A percentile compares a stretch with the other conserved stretches of the same genome.
These are phyloP conservation scores for Drosophila pseudoananassae DNA, from an alignment of 1,140 invertebrate species.

Conservation along the genomic window DNA sequence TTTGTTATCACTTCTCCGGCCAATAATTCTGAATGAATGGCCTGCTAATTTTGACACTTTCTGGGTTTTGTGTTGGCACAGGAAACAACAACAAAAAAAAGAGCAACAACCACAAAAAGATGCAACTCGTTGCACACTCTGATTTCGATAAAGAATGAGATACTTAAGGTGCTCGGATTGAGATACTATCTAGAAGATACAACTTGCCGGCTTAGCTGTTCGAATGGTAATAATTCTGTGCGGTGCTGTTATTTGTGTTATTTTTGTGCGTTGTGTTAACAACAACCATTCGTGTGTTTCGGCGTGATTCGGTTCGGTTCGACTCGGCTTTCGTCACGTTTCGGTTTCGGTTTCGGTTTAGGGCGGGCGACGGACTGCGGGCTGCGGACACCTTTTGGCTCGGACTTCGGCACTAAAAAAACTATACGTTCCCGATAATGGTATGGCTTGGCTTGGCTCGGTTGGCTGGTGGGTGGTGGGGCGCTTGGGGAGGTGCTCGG, in stretches of 20 bases:
- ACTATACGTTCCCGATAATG: not conserved
- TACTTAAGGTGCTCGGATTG: not conserved
- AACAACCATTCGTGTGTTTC: slow-evolving; percentile 10
- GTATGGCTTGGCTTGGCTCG: too few relatives aligned
- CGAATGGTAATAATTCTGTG: slow-evolving; percentile 22
- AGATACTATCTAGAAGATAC: not conserved
- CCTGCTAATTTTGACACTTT: slow-evolving; percentile 2
- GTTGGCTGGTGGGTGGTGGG: too few relatives aligned
- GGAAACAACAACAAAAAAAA: slow-evolving; percentile 9
- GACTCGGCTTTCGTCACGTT: slow-evolving; percentile 2
- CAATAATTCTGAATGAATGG: not conserved
- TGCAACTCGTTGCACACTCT: not conserved
- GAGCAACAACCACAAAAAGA: not conserved
- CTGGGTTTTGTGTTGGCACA: too few relatives aligned
- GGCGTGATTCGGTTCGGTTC: not conserved
- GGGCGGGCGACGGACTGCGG: too few relatives aligned
- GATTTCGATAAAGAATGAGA: too few relatives aligned
- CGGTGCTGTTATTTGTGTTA: not conserved
- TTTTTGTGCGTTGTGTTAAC: slow-evolving; percentile 6
- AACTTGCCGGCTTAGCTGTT: slow-evolving; percentile 30
- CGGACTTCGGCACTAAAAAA: not conserved
- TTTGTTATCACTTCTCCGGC: not conserved
- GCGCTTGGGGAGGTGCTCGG: not conserved
- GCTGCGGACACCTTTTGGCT: not conserved
- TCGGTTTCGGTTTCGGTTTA: not conserved